phyloP scores from a whole-genome alignment of 2,113 vertebrate genomes.

The Microtus oregoni region DNA sequence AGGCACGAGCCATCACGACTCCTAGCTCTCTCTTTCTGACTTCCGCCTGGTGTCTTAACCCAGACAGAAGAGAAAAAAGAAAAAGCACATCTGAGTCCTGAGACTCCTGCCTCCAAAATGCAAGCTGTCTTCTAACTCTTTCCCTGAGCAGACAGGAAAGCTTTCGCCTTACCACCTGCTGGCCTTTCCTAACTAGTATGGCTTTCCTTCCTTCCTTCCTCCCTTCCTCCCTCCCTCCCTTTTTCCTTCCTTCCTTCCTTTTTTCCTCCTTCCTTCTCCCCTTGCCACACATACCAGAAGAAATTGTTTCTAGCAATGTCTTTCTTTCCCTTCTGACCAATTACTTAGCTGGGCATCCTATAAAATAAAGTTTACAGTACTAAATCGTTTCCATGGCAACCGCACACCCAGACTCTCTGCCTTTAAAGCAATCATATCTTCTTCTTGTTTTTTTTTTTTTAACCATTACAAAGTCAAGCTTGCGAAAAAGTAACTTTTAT shows the following conservation, averaged over 20 bases:
- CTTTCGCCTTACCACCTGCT: background rate
- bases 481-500: slow-evolving; percentile 63
- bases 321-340: slow-evolving; percentile 53
- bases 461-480: slow-evolving; percentile 29
- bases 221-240: background rate
- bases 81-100: background rate
- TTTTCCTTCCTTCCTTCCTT: background rate
- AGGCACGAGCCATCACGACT: background rate
- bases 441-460: background rate
- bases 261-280: background rate
- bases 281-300: background rate
- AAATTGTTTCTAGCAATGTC: slow-evolving; percentile 56
- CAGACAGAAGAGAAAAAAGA: background rate
- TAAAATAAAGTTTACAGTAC: slow-evolving; percentile 72
- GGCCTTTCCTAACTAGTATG: background rate
- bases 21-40: background rate
- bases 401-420: background rate
- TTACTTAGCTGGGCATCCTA: slow-evolving; percentile 36
- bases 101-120: background rate
- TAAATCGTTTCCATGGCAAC: slow-evolving; percentile 60
- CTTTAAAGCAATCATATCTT: slow-evolving; percentile 6
- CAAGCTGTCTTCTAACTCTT: background rate
- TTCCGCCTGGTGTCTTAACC: background rate
- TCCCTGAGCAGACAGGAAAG: background rate
- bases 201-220: background rate